Conservation (phyloP, 2,113 vertebrate genomes). For the Columba livia region DNA sequence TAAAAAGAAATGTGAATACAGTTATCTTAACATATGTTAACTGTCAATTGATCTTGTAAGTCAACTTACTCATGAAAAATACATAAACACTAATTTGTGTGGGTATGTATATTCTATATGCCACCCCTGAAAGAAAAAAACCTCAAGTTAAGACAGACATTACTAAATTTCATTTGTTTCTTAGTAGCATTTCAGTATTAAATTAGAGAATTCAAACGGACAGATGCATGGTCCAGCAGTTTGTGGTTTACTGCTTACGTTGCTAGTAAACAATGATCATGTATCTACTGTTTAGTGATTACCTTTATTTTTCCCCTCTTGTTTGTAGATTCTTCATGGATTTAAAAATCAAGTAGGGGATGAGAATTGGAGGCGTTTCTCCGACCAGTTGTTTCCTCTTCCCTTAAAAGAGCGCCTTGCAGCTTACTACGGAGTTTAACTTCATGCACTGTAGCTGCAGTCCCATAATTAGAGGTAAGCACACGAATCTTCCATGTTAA, state of each 20-base stretch:
- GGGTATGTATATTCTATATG: background rate
- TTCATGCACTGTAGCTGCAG: conserved; percentile 77
- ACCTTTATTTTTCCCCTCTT: background rate
- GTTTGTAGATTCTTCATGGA: conserved; percentile 93
- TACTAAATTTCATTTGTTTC: background rate
- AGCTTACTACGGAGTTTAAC: conserved; percentile 96
- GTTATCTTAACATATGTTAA: background rate
- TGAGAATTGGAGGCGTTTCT: conserved; percentile 96
- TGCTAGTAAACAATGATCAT: background rate
- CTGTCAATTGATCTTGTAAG: background rate
- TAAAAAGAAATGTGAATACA: background rate
- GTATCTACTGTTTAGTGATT: background rate
- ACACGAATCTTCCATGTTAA: background rate
- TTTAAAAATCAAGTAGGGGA: conserved; percentile 99
- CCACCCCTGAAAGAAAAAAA: background rate
- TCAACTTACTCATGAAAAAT: background rate
- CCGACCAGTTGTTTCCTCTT: conserved; percentile 98
- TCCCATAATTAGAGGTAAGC: conserved; percentile 84
- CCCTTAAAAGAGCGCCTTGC: conserved; percentile 97
- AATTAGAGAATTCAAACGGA: background rate
- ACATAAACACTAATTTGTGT: background rate
- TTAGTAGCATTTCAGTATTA: background rate
- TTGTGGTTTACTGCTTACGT: background rate
- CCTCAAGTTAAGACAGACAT: background rate
- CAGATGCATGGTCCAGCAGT: background rate